A percentile compares a stretch with the other conserved stretches of the same genome.
These are phyloP conservation scores for Synchiropus splendidus DNA, from an alignment of 2,113 vertebrate species.

Conservation along the genomic window DNA sequence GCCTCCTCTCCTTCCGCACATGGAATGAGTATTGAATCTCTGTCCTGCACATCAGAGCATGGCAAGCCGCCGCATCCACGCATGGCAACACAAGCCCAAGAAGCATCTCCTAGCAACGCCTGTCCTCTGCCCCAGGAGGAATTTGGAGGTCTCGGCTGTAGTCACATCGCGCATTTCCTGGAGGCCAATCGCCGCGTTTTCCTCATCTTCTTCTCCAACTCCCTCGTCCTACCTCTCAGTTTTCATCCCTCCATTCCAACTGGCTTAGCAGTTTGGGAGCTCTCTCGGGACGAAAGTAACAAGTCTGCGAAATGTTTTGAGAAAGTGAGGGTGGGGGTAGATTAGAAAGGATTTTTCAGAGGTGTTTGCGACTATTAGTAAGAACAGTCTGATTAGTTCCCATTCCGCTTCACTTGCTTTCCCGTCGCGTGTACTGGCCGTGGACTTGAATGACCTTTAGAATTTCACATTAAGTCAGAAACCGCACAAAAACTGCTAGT, in stretches of 20 bases:
- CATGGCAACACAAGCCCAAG: constrained; percentile 61
- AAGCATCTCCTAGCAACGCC: constrained; percentile 69
- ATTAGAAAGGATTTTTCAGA: no score
- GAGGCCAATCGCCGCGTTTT: constrained; percentile 58
- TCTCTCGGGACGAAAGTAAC: constrained; percentile 51
- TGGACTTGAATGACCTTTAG: constrained; percentile 45
- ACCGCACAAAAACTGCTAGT: constrained; percentile 1
- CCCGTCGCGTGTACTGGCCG: constrained; percentile 13
- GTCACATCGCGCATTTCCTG: constrained; percentile 67
- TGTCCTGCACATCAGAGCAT: constrained; percentile 48
- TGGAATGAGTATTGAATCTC: constrained; percentile 28
- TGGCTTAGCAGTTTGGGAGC: constrained; percentile 48
- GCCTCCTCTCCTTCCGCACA: not conserved
- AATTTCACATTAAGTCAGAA: constrained; percentile 2
- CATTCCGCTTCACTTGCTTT: not conserved
- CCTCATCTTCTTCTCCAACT: constrained; percentile 34
- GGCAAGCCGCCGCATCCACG: constrained; percentile 59
- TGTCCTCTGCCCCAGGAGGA: constrained; percentile 67
- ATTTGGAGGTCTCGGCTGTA: constrained; percentile 68
- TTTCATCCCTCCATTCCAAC: constrained; percentile 43
- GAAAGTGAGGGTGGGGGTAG: no score
- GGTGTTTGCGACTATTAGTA: no score
- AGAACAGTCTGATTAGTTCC: no score
- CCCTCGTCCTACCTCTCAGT: constrained; percentile 28
- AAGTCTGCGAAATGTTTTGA: constrained; percentile 22